Evolutionary conservation across 1,140 invertebrate species (phyloP).

Genomic region (Oscheius sp.): DNA sequence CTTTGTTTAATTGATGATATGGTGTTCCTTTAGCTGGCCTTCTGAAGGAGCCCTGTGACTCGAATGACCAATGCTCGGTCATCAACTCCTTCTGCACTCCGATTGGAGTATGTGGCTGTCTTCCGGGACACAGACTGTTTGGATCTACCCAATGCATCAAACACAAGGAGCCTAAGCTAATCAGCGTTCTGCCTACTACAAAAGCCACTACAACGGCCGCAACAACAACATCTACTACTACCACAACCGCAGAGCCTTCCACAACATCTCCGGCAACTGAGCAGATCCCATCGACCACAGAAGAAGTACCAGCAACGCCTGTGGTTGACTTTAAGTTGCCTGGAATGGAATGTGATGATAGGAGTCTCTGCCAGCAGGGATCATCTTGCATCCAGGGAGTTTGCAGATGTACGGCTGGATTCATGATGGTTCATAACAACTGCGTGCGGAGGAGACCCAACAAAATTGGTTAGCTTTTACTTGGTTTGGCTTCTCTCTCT

Average conservation of each 20-base stretch:
- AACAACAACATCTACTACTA: constrained; percentile 17
- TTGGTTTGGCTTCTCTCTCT: not conserved
- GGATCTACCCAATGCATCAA: constrained; percentile 31
- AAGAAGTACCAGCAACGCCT: not conserved
- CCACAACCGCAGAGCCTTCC: not conserved
- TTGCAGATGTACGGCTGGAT: constrained; percentile 6
- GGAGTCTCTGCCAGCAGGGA: constrained; percentile 13
- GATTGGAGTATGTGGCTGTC: constrained; percentile 14
- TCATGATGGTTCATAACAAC: not conserved
- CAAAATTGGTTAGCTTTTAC: not conserved
- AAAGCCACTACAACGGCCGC: not conserved
- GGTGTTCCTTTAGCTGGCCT: constrained; percentile 25
- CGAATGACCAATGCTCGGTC: constrained; percentile 14
- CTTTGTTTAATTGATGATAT: not conserved
- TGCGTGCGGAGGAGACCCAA: constrained; percentile 1
- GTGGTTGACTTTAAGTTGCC: not conserved
- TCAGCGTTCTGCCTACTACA: not conserved
- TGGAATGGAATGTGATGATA: constrained; percentile 13
- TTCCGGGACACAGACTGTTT: constrained; percentile 26
- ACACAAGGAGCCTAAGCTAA: not conserved
- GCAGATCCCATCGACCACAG: not conserved
- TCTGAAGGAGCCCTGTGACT: constrained; percentile 17
- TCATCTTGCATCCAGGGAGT: constrained; percentile 8
- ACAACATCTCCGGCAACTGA: not conserved
- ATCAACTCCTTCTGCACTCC: constrained; percentile 15